Conservation (phyloP, 2,797 vertebrate genomes). For the Neoniphon sammara region DNA sequence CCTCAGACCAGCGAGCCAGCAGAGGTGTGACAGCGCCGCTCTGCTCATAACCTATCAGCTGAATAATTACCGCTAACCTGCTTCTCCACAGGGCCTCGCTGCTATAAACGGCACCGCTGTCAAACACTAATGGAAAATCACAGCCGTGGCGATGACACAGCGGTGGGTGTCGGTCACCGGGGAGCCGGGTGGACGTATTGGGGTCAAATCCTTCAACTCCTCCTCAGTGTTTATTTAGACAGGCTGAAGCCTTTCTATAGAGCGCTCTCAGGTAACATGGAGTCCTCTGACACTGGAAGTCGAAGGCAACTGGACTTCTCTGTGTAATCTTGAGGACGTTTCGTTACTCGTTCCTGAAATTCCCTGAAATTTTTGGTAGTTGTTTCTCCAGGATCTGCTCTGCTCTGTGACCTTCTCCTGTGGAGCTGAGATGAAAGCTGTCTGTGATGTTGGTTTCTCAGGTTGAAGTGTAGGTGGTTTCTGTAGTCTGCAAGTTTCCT, state of each 20-base stretch:
- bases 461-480: too few species aligned
- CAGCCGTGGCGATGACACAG: conserved; percentile 19
- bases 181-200: conserved; percentile 43
- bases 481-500: too few species aligned
- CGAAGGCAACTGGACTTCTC: too few species aligned
- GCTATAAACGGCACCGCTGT: conserved; percentile 55
- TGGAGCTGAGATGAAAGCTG: too few species aligned
- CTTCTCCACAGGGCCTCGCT: conserved; percentile 57
- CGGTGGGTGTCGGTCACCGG: conserved; percentile 21
- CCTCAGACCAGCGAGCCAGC: conserved; percentile 34
- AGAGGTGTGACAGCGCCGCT: conserved; percentile 48
- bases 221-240: conserved; percentile 8
- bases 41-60: conserved; percentile 54
- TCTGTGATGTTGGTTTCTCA: too few species aligned
- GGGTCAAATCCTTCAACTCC: conserved; percentile 48
- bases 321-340: too few species aligned
- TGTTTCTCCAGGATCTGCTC: too few species aligned
- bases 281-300: neutral
- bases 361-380: too few species aligned
- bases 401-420: too few species aligned
- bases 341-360: too few species aligned
- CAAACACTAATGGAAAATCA: conserved; percentile 59
- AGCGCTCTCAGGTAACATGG: neutral
- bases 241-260: conserved; percentile 1
- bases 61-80: conserved; percentile 73